These are phyloP conservation scores for Coleophora deauratella DNA, from an alignment of 2,888 invertebrate species.

Conservation along the genomic window DNA sequence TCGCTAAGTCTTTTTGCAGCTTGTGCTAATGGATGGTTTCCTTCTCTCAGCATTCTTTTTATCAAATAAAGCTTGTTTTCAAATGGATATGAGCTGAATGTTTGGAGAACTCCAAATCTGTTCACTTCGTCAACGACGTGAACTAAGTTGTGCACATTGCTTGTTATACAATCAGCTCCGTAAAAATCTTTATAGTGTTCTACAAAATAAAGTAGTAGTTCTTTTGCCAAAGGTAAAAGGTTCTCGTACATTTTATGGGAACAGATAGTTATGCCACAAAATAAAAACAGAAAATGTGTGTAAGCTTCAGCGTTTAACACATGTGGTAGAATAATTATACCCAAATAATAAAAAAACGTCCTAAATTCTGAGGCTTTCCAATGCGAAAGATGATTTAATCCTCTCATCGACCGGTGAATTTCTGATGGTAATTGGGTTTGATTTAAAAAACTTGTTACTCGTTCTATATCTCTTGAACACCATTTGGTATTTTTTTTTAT, in stretches of 20 bases:
- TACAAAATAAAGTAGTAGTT: background rate
- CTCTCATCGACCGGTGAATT: conserved; percentile 6
- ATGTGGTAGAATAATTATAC: conserved; percentile 6
- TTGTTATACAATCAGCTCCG: background rate
- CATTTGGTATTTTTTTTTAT: conserved; percentile 14
- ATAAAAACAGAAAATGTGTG: conserved; percentile 5
- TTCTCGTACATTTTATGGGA: conserved; percentile 2
- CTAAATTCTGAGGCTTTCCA: conserved; percentile 11
- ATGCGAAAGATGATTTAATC: conserved; percentile 3
- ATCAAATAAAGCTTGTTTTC: conserved; percentile 13
- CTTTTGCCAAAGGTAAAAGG: background rate
- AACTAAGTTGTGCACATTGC: conserved; percentile 10
- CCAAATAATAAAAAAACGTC: conserved; percentile 9
- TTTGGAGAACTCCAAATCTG: conserved; percentile 9
- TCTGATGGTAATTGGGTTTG: conserved; percentile 3
- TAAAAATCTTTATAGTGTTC: background rate
- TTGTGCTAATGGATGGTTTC: conserved; percentile 14
- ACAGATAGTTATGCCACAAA: conserved; percentile 9
- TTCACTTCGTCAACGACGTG: conserved; percentile 9
- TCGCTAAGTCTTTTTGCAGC: conserved; percentile 13
- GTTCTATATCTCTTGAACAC: conserved; percentile 11
- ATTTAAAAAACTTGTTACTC: conserved; percentile 8
- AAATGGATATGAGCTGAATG: conserved; percentile 13
- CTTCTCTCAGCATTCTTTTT: conserved; percentile 12
- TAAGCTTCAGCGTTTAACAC: conserved; percentile 1